phyloP scores from a whole-genome alignment of 1,140 invertebrate species.

The Lucilia sericata region DNA sequence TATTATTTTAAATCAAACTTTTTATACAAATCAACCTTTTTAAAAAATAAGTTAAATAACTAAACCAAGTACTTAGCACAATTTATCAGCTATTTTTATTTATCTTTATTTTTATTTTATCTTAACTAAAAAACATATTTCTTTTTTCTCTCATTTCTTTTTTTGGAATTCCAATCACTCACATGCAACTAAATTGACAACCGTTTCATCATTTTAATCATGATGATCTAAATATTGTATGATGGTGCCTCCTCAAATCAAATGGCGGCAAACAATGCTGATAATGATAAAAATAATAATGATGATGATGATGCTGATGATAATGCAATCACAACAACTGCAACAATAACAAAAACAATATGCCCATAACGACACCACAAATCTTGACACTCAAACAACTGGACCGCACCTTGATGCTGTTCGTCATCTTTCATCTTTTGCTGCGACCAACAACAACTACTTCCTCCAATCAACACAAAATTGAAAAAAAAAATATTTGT shows the following conservation, averaged over 20 bases:
- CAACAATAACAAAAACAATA: background rate
- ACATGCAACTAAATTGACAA: background rate
- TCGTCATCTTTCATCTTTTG: constrained; percentile 8
- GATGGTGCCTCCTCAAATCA: background rate
- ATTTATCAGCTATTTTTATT: background rate
- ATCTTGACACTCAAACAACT: background rate
- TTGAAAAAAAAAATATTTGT: constrained; percentile 6
- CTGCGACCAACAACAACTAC: background rate
- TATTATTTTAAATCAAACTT: no score
- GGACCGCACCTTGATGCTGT: constrained; percentile 5
- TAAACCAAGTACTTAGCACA: no score
- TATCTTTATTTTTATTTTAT: background rate
- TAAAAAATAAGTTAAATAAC: no score
- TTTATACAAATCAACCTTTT: no score
- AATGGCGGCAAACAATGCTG: background rate
- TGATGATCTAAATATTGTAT: constrained; percentile 1
- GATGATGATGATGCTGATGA: background rate
- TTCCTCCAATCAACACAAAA: background rate
- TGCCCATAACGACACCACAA: background rate
- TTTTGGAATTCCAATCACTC: background rate
- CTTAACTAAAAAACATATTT: background rate
- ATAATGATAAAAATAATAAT: background rate
- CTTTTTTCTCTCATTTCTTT: background rate
- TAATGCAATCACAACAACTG: background rate
- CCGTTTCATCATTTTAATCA: constrained; percentile 10